A percentile compares a stretch with the other conserved stretches of the same genome.
These are phyloP conservation scores for Diplodus sargus DNA, from an alignment of 2,797 vertebrate species.

Conservation along the genomic window DNA sequence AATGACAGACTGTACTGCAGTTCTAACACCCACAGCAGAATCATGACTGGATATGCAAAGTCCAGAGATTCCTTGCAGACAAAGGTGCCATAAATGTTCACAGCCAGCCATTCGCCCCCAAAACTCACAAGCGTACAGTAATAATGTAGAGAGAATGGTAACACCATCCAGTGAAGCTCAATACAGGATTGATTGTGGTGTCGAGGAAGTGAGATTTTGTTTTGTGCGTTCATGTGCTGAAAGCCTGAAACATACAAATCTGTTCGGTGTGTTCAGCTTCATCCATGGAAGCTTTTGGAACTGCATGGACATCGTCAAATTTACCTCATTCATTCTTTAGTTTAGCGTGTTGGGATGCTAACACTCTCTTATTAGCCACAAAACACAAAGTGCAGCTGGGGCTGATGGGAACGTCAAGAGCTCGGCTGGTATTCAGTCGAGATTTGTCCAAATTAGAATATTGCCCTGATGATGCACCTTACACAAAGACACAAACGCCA, in stretches of 20 bases:
- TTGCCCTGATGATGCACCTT: neutral
- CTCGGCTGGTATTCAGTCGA: no score
- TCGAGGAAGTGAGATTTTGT: neutral
- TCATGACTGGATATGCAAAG: neutral
- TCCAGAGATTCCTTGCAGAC: neutral
- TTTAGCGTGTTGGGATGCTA: neutral
- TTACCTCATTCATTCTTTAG: neutral
- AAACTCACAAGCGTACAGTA: neutral
- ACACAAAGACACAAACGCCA: neutral
- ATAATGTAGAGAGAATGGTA: neutral
- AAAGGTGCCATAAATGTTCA: neutral
- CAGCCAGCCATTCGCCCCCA: neutral
- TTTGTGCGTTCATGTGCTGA: no score
- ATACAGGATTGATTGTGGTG: neutral
- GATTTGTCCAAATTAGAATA: neutral
- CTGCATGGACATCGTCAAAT: neutral
- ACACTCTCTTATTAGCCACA: neutral
- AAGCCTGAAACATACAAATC: no score
- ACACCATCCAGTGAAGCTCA: neutral
- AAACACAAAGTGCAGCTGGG: neutral
- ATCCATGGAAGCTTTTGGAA: no score
- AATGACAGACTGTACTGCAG: conserved; percentile 16
- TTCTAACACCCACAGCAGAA: neutral
- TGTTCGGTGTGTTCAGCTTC: no score
- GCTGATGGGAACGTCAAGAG: neutral